Conservation (phyloP, 1,140 invertebrate species). For the Drosophila insularis region DNA sequence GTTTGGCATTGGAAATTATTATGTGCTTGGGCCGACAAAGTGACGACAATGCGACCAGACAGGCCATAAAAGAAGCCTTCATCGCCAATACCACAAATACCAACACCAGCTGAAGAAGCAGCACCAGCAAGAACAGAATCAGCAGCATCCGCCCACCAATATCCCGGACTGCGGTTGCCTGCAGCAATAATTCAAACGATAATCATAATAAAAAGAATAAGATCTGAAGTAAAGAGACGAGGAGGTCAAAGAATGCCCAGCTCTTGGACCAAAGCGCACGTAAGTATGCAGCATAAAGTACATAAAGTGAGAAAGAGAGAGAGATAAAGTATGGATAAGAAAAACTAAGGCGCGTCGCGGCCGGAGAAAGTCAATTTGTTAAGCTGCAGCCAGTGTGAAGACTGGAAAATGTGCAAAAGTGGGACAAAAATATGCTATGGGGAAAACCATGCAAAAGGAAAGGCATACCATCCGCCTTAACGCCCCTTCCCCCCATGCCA, state of each 20-base stretch:
- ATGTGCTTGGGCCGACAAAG: constrained; percentile 67
- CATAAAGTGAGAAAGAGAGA: not conserved
- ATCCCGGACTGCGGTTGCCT: constrained; percentile 48
- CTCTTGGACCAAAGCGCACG: constrained; percentile 37
- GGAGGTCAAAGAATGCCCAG: constrained; percentile 5
- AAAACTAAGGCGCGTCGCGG: constrained; percentile 64
- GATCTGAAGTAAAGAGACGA: constrained; percentile 20
- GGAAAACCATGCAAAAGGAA: not conserved
- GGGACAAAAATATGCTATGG: constrained; percentile 63
- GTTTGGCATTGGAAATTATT: constrained; percentile 64
- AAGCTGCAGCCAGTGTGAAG: constrained; percentile 60
- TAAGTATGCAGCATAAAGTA: constrained; percentile 65
- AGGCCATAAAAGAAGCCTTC: constrained; percentile 43
- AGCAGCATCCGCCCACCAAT: constrained; percentile 9
- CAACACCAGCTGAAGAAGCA: not conserved
- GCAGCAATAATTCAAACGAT: constrained; percentile 78
- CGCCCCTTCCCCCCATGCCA: not conserved
- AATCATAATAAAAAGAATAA: constrained; percentile 68
- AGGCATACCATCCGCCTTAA: not conserved
- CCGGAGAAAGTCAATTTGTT: constrained; percentile 80
- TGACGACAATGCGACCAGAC: constrained; percentile 74
- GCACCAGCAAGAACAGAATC: not conserved
- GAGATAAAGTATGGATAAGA: not conserved
- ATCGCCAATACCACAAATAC: not conserved
- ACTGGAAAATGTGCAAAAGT: constrained; percentile 51